A percentile compares a stretch with the other conserved stretches of the same genome.
Conservation (phyloP, 2,113 vertebrate species). For the Hippopotamus amphibius region DNA sequence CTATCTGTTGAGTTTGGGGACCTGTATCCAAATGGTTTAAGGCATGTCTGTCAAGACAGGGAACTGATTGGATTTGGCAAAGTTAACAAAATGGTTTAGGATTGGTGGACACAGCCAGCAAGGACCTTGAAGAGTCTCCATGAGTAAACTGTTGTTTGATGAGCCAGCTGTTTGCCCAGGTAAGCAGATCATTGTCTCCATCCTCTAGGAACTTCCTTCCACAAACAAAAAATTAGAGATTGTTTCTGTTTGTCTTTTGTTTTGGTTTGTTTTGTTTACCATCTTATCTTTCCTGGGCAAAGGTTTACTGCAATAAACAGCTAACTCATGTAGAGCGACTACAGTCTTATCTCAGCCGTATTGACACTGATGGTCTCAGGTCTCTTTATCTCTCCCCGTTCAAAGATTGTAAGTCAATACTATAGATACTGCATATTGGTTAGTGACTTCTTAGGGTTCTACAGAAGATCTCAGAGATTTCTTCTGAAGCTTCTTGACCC, state of each 20-base stretch:
- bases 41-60: background rate
- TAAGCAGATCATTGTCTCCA: background rate
- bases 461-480: background rate
- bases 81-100: background rate
- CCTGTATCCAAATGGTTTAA: background rate
- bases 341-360: background rate
- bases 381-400: background rate
- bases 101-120: background rate
- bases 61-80: background rate
- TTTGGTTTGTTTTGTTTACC: background rate
- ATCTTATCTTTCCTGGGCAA: background rate
- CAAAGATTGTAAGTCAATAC: background rate
- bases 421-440: background rate
- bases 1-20: background rate
- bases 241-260: background rate
- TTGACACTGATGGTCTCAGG: background rate
- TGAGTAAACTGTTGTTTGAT: background rate
- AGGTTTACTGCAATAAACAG: constrained; percentile 28
- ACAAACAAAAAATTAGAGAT: background rate
- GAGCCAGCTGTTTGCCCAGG: background rate
- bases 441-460: background rate
- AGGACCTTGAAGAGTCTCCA: background rate
- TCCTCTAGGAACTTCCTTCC: background rate
- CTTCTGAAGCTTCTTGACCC: background rate
- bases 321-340: background rate